phyloP scores from a whole-genome alignment of 23 tunicate genomes.

The Aplidium turbinatum region DNA sequence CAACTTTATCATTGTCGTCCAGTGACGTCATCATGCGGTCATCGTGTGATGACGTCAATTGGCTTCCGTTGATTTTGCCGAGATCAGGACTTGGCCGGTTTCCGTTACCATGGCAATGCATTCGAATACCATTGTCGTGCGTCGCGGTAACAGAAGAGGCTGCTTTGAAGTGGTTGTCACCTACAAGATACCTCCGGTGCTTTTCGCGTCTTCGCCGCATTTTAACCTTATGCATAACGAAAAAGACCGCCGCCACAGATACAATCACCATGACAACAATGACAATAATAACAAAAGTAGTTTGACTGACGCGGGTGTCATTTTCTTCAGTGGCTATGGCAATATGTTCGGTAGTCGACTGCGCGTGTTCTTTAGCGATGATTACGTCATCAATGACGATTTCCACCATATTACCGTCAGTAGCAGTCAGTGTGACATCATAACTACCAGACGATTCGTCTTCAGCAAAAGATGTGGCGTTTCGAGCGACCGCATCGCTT shows the following conservation, averaged over 20 bases:
- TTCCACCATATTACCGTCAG: too few species aligned
- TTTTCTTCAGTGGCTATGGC: too few species aligned
- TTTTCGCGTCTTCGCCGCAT: neutral
- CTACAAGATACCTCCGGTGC: neutral
- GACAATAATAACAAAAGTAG: slow-evolving; percentile 1
- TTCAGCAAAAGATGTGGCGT: too few species aligned
- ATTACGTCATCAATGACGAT: too few species aligned
- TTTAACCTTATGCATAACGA: neutral
- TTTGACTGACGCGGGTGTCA: too few species aligned
- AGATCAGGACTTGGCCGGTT: neutral
- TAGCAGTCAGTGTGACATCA: too few species aligned
- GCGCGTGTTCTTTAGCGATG: too few species aligned
- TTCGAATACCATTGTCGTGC: neutral
- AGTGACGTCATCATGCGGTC: neutral
- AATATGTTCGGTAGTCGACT: too few species aligned
- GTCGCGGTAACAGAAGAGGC: neutral
- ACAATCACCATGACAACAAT: slow-evolving; percentile 11
- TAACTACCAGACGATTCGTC: too few species aligned
- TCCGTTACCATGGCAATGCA: neutral
- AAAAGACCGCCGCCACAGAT: neutral
- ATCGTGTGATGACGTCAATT: neutral
- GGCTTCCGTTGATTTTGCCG: neutral
- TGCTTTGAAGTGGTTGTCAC: neutral
- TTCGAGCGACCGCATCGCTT: too few species aligned
- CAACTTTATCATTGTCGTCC: too few species aligned